Evolutionary conservation across 2,797 vertebrate species (phyloP).

Genomic region (Dicrostonyx torquatus): DNA sequence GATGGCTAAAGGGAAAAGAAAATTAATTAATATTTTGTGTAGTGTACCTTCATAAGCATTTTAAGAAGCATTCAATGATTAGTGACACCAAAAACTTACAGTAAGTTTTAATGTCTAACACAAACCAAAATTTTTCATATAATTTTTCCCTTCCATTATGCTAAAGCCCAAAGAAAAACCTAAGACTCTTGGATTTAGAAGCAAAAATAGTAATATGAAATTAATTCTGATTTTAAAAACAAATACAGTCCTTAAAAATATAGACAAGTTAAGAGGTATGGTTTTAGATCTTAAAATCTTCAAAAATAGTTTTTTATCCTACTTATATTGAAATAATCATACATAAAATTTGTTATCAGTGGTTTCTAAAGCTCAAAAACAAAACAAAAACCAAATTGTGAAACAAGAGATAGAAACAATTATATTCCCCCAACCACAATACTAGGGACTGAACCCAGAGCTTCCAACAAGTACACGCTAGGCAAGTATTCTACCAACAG

Average conservation of each 20-base stretch:
- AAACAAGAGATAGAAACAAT: not conserved
- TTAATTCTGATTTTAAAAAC: slow-evolving; percentile 52
- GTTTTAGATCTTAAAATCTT: slow-evolving; percentile 40
- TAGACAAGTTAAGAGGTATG: not conserved
- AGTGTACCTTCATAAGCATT: slow-evolving; percentile 22
- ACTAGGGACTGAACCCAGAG: not conserved
- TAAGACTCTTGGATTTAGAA: slow-evolving; percentile 37
- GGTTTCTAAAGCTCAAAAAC: slow-evolving; percentile 30
- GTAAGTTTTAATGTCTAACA: slow-evolving; percentile 28
- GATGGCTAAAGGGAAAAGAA: slow-evolving; percentile 90
- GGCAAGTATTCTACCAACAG: not conserved
- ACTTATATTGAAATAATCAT: slow-evolving; percentile 33
- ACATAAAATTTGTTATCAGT: slow-evolving; percentile 27
- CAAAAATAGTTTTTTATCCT: slow-evolving; percentile 35
- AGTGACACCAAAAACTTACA: not conserved
- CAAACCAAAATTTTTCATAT: slow-evolving; percentile 51
- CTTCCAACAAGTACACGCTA: not conserved
- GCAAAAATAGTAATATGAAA: slow-evolving; percentile 37
- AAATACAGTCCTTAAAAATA: not conserved
- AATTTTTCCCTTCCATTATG: slow-evolving; percentile 2
- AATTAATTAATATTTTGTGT: slow-evolving; percentile 75
- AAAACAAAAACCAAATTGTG: not conserved
- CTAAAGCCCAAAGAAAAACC: slow-evolving; percentile 41
- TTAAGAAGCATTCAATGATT: slow-evolving; percentile 29
- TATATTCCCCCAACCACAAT: not conserved